Evolutionary conservation across 2,888 invertebrate species (phyloP).

Genomic region (Dioctria rufipes): DNA sequence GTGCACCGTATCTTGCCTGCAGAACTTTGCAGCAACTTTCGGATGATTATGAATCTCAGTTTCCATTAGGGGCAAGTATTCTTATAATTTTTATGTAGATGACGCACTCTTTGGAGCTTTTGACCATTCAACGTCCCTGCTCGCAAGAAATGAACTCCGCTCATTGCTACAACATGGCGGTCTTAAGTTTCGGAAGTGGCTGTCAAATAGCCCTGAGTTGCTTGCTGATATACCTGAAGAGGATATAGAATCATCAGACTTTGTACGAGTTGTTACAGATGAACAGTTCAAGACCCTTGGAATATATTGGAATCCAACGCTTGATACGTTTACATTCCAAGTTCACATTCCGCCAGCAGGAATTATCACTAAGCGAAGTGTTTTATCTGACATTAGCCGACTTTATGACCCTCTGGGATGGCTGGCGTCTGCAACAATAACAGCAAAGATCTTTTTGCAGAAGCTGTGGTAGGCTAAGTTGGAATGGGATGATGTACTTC

Average conservation of each 20-base stretch:
- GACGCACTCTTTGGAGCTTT: too few relatives aligned
- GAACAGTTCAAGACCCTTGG: neutral
- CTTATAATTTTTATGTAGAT: too few relatives aligned
- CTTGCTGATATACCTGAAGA: neutral
- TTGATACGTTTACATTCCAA: neutral
- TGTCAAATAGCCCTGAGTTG: neutral
- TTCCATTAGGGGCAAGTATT: too few relatives aligned
- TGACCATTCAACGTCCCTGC: too few relatives aligned
- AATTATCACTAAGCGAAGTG: neutral
- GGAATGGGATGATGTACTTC: constrained; percentile 5
- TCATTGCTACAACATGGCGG: too few relatives aligned
- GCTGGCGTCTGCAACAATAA: constrained; percentile 3
- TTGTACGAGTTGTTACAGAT: neutral
- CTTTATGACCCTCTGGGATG: constrained; percentile 24
- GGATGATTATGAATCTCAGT: too few relatives aligned
- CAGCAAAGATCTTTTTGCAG: constrained; percentile 20
- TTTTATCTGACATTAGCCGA: neutral
- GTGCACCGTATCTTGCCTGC: constrained; percentile 60
- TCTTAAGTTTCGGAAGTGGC: too few relatives aligned
- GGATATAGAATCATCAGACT: neutral
- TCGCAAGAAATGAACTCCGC: too few relatives aligned
- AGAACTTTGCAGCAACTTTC: constrained; percentile 59
- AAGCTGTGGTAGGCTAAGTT: constrained; percentile 7
- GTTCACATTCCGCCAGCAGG: neutral
- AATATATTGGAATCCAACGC: neutral